phyloP scores from a whole-genome alignment of 2,113 vertebrate species.

The Aplodontia rufa region DNA sequence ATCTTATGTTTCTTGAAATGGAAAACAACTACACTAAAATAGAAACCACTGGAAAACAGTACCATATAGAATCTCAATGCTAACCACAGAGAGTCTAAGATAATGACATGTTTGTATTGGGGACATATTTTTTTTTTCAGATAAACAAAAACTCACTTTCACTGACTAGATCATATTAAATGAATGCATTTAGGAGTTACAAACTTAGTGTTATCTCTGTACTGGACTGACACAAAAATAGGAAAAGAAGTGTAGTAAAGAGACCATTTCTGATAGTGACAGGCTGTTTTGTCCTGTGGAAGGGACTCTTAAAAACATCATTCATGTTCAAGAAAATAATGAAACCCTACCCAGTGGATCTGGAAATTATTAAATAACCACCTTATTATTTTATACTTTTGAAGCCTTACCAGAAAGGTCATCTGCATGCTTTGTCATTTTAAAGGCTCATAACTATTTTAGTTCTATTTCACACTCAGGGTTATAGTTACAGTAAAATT shows the following conservation, averaged over 20 bases:
- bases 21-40: neutral
- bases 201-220: conserved; percentile 27
- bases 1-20: neutral
- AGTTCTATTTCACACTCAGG: neutral
- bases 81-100: conserved; percentile 4
- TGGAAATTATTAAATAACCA: conserved; percentile 44
- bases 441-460: conserved; percentile 41
- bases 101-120: conserved; percentile 28
- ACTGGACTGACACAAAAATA: neutral
- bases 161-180: neutral
- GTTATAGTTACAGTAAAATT: conserved; percentile 55
- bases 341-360: neutral
- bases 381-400: conserved; percentile 14
- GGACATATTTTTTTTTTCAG: neutral
- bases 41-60: conserved; percentile 10
- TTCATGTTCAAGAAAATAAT: conserved; percentile 33
- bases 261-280: neutral
- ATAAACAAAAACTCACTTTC: neutral
- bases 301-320: conserved; percentile 43
- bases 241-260: neutral
- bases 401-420: conserved; percentile 37
- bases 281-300: neutral
- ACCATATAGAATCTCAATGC: neutral
- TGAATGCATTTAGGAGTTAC: neutral
- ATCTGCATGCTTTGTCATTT: conserved; percentile 32